These are phyloP conservation scores for Cercopithecus diana DNA, from an alignment of 2,797 vertebrate genomes.

Conservation along the genomic window DNA sequence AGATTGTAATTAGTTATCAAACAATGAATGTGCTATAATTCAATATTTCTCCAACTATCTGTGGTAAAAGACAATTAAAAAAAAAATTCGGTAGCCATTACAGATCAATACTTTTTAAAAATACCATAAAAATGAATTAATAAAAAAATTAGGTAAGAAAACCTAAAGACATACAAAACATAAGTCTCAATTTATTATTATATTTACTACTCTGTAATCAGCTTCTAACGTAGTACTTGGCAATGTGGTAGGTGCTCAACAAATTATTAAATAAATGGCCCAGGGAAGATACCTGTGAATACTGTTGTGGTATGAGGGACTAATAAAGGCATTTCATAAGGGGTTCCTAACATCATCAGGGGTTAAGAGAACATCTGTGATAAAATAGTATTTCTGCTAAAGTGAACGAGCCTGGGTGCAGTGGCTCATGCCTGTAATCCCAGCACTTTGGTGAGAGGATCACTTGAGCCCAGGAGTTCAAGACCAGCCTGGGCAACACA, in stretches of 20 bases:
- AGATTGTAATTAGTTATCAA: neutral
- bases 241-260: neutral
- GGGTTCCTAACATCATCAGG: neutral
- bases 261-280: neutral
- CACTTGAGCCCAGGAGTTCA: no score
- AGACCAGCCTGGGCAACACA: no score
- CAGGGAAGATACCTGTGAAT: neutral
- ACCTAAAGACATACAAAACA: neutral
- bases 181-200: neutral
- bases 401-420: neutral
- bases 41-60: slow-evolving; percentile 9
- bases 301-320: neutral
- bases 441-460: no score
- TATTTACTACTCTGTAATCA: neutral
- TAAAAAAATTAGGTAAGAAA: neutral
- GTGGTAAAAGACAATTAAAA: neutral
- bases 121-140: neutral
- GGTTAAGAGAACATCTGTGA: neutral
- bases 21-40: neutral
- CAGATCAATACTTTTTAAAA: neutral
- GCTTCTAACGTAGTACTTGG: neutral
- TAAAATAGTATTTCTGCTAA: neutral
- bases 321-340: neutral
- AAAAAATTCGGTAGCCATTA: neutral
- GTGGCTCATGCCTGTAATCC: no score